Percentiles rank a stretch among this genome's conserved stretches.
These are phyloP conservation scores for Strongylocentrotus purpuratus DNA, from an alignment of 35 echinoderm and acorn worm genomes.

Conservation along the genomic window DNA sequence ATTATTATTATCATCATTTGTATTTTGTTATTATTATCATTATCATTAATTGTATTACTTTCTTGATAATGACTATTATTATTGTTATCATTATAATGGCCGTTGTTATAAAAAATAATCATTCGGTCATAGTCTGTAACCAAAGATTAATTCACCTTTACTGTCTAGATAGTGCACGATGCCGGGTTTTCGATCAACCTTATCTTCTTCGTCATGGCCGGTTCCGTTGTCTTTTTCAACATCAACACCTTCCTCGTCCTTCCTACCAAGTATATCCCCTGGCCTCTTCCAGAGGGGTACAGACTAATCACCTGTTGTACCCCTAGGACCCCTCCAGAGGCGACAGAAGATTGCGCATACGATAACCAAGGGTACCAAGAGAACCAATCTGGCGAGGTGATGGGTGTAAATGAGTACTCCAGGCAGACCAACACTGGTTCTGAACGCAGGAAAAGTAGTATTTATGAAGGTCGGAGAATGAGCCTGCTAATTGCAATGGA, in stretches of 20 bases:
- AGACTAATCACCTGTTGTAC: not conserved
- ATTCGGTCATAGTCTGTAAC: not conserved
- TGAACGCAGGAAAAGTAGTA: not conserved
- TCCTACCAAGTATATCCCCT: not conserved
- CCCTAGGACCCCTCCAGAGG: not conserved
- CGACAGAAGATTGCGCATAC: not conserved
- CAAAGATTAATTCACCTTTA: not conserved
- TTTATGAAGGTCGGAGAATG: not conserved
- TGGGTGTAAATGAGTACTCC: not conserved
- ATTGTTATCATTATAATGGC: not conserved
- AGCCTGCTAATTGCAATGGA: not conserved
- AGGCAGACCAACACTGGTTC: not conserved
- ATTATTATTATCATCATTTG: no score
- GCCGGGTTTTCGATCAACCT: constrained; percentile 31
- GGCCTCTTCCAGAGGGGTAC: not conserved
- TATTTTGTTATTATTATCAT: not conserved
- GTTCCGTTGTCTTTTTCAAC: not conserved
- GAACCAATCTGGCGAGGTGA: not conserved
- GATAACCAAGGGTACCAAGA: not conserved
- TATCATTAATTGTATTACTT: not conserved
- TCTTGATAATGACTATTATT: not conserved
- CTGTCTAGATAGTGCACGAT: constrained; percentile 11
- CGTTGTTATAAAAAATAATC: not conserved
- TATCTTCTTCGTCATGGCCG: constrained; percentile 8
- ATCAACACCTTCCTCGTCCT: not conserved